Percentiles rank a stretch among this genome's conserved stretches.
These are phyloP conservation scores for Pogoniulus pusillus DNA, from an alignment of 2,797 vertebrate genomes.

Conservation along the genomic window DNA sequence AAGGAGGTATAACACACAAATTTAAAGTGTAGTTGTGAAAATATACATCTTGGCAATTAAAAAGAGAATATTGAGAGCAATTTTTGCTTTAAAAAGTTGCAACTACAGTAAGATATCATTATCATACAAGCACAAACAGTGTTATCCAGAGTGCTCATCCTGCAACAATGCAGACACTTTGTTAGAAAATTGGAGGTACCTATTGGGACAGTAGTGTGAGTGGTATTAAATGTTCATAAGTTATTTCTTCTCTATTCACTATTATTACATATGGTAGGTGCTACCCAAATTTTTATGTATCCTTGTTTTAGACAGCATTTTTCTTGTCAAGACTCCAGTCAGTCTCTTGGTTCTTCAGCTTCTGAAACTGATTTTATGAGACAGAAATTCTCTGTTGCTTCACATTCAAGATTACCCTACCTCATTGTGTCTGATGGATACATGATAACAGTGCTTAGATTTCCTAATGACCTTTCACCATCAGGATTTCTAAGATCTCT, in stretches of 20 bases:
- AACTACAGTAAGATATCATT: not conserved
- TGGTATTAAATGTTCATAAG: not conserved
- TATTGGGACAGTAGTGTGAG: not conserved
- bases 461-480: conserved; percentile 77
- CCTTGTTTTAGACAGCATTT: conserved; percentile 77
- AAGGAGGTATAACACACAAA: not conserved
- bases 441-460: conserved; percentile 87
- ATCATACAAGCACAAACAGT: not conserved
- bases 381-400: conserved; percentile 91
- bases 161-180: not conserved
- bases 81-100: not conserved
- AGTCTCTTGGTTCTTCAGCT: conserved; percentile 83
- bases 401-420: conserved; percentile 87
- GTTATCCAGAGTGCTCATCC: not conserved
- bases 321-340: conserved; percentile 74
- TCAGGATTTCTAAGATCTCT: conserved; percentile 79
- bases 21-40: not conserved
- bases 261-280: not conserved
- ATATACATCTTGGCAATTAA: not conserved
- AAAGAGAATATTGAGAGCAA: not conserved
- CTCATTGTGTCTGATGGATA: conserved; percentile 95
- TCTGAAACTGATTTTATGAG: conserved; percentile 85
- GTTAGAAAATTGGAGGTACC: not conserved
- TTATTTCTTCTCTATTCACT: not conserved
- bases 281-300: conserved; percentile 13